These are phyloP conservation scores for Myrmecobius fasciatus DNA, from an alignment of 2,113 vertebrate species.

Conservation along the genomic window DNA sequence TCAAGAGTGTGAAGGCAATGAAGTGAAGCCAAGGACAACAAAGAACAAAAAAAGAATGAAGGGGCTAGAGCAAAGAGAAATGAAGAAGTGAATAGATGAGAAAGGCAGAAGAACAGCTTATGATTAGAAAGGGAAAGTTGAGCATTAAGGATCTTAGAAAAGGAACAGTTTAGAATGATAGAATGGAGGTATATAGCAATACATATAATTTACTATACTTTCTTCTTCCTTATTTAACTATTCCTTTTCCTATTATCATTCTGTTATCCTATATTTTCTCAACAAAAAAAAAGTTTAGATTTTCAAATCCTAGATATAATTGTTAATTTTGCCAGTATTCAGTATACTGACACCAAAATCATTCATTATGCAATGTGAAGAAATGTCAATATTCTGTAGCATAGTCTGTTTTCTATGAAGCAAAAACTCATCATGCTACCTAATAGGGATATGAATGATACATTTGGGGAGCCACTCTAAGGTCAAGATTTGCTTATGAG, in stretches of 20 bases:
- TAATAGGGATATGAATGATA: background rate
- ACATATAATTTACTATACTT: background rate
- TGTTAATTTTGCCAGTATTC: background rate
- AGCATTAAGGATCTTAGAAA: background rate
- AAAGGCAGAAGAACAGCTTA: background rate
- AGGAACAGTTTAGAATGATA: background rate
- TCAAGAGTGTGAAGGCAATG: background rate
- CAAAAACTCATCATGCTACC: background rate
- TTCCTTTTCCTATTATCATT: background rate
- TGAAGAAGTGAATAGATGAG: background rate
- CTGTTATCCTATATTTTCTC: background rate
- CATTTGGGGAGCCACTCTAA: background rate
- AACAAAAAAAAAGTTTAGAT: background rate
- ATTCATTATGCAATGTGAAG: background rate
- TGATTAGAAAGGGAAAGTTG: background rate
- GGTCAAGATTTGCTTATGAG: background rate
- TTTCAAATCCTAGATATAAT: slow-evolving; percentile 27
- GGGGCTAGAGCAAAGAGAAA: background rate
- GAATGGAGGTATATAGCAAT: background rate
- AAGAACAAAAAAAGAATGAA: too few species aligned
- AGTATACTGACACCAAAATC: slow-evolving; percentile 8
- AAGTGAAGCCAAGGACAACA: background rate
- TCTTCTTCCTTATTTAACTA: background rate
- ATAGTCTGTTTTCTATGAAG: background rate
- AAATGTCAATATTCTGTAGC: background rate